Percentiles rank a stretch among this genome's conserved stretches.
Evolutionary conservation across 2,113 vertebrate species (phyloP).

Genomic region (Daboia siamensis): DNA sequence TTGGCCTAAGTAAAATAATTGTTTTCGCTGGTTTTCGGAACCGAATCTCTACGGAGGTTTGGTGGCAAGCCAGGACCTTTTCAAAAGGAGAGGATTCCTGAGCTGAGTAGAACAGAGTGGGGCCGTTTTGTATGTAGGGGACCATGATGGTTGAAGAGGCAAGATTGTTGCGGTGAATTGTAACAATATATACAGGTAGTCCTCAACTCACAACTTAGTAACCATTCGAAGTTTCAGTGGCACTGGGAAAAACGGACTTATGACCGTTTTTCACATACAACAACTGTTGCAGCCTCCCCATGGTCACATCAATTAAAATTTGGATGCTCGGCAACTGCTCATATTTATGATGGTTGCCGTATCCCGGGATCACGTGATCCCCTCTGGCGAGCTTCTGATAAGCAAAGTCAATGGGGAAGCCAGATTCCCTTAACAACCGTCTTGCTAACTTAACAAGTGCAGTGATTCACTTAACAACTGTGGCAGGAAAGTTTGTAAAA

Average conservation of each 20-base stretch:
- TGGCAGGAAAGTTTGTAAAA: not conserved
- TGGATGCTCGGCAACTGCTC: not conserved
- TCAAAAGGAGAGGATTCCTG: not conserved
- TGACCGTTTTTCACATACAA: not conserved
- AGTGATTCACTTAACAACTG: not conserved
- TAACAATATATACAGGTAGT: not conserved
- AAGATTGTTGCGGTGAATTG: not conserved
- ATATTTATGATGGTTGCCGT: not conserved
- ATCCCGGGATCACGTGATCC: not conserved
- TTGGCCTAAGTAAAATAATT: too few relatives aligned
- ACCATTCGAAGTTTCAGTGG: not conserved
- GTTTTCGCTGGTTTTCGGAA: too few relatives aligned
- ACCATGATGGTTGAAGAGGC: not conserved
- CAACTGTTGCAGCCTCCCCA: not conserved
- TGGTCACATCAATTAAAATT: not conserved
- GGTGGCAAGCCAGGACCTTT: not conserved
- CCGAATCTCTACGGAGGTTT: not conserved
- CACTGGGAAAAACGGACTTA: not conserved
- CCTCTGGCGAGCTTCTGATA: not conserved
- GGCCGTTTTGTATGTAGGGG: not conserved
- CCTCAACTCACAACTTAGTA: too few relatives aligned
- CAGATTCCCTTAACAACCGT: not conserved
- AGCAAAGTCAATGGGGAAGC: not conserved
- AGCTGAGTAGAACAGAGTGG: not conserved
- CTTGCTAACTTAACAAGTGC: not conserved